Conservation (phyloP, 2,888 invertebrate species). For the Stenurella melanura region DNA sequence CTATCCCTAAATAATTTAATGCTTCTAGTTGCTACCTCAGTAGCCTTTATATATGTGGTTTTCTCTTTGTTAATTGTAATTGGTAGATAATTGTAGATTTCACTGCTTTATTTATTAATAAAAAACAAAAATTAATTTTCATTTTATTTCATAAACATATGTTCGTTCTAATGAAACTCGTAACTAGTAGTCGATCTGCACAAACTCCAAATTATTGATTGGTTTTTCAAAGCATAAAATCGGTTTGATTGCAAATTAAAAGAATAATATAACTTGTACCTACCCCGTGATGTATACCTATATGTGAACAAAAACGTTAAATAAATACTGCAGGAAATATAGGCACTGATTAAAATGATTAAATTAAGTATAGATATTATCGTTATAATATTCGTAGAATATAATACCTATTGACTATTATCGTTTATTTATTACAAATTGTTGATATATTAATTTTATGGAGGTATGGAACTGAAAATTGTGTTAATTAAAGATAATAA, state of each 20-base stretch:
- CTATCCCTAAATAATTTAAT: neutral
- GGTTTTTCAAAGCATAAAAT: neutral
- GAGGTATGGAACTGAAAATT: too few species aligned
- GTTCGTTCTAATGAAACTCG: conserved; percentile 14
- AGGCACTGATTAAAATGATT: neutral
- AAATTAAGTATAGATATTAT: neutral
- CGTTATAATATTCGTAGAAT: neutral
- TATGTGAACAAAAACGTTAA: neutral
- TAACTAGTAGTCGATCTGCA: conserved; percentile 20
- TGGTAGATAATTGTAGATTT: neutral
- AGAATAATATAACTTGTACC: neutral
- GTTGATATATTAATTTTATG: too few species aligned
- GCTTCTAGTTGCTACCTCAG: neutral
- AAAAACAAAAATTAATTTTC: conserved; percentile 13
- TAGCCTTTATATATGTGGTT: neutral
- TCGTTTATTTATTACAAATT: too few species aligned
- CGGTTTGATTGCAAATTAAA: conserved; percentile 15
- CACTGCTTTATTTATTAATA: conserved; percentile 15
- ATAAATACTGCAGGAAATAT: neutral
- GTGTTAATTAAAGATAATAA: too few species aligned
- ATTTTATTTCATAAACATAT: conserved; percentile 38
- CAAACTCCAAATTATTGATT: conserved; percentile 42
- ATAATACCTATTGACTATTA: neutral
- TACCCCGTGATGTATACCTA: neutral
- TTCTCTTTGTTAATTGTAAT: neutral